These are phyloP conservation scores for Cephalopholis sonnerati DNA, from an alignment of 2,113 vertebrate species.

Conservation along the genomic window DNA sequence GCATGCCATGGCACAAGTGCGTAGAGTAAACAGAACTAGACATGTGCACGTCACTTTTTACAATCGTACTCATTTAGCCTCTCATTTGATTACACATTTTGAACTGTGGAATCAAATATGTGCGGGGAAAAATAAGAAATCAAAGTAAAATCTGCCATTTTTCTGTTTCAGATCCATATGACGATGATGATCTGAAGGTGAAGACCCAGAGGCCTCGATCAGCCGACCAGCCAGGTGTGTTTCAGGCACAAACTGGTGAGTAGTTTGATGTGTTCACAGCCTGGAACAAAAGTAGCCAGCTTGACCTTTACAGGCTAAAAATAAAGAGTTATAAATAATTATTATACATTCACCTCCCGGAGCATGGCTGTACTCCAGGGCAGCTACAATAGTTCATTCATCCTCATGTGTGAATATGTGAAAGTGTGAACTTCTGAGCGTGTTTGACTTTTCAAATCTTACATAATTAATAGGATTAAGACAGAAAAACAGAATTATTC, in stretches of 20 bases:
- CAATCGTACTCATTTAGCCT: neutral
- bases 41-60: neutral
- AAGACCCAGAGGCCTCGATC: constrained; percentile 97
- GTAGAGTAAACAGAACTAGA: neutral
- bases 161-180: constrained; percentile 88
- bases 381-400: constrained; percentile 7
- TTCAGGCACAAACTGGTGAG: constrained; percentile 99
- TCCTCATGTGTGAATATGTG: constrained; percentile 19
- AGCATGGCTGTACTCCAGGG: neutral
- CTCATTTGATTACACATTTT: neutral
- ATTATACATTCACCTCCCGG: neutral
- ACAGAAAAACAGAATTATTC: constrained; percentile 41
- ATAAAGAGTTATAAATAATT: constrained; percentile 18
- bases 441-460: constrained; percentile 22
- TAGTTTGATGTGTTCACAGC: constrained; percentile 34
- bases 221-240: constrained; percentile 95
- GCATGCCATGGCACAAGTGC: neutral
- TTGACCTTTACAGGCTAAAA: constrained; percentile 37
- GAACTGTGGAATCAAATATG: no score
- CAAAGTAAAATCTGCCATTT: neutral
- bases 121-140: neutral
- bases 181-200: constrained; percentile 97
- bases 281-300: constrained; percentile 22
- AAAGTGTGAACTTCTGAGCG: constrained; percentile 1
- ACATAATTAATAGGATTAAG: constrained; percentile 42